Percentiles rank a stretch among this genome's conserved stretches.
Evolutionary conservation across 2,888 invertebrate genomes (phyloP).

Genomic region (Drosophila peninsularis): DNA sequence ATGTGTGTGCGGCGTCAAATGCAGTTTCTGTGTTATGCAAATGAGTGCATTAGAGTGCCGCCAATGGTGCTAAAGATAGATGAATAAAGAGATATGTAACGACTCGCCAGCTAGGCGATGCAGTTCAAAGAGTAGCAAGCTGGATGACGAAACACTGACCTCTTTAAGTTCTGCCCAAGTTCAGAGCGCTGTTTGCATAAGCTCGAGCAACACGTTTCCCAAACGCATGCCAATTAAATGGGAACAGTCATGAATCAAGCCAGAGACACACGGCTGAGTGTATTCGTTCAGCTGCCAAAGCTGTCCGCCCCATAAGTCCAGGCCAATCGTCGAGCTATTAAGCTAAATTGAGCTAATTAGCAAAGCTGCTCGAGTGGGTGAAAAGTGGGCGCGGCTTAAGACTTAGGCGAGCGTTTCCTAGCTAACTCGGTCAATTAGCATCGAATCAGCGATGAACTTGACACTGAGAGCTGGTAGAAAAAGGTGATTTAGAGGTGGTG

Average conservation of each 20-base stretch:
- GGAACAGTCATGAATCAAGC: background rate
- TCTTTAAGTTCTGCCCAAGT: conserved; percentile 42
- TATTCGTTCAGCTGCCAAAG: conserved; percentile 23
- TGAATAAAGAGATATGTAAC: conserved; percentile 4
- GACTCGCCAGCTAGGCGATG: background rate
- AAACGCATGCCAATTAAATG: conserved; percentile 30
- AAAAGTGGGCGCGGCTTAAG: conserved; percentile 19
- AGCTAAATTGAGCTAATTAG: conserved; percentile 46
- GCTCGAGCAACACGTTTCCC: conserved; percentile 24
- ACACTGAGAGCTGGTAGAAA: conserved; percentile 6
- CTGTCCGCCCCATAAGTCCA: conserved; percentile 40
- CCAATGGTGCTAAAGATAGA: conserved; percentile 44
- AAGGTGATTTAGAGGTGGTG: too few relatives aligned
- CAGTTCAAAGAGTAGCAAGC: background rate
- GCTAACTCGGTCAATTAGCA: conserved; percentile 38
- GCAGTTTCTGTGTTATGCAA: conserved; percentile 72
- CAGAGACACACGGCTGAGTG: background rate
- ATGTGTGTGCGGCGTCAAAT: conserved; percentile 53
- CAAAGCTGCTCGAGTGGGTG: conserved; percentile 18
- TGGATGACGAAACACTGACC: conserved; percentile 22
- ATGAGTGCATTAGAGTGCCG: conserved; percentile 58
- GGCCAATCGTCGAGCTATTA: conserved; percentile 33
- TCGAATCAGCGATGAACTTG: conserved; percentile 27
- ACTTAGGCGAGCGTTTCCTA: conserved; percentile 13
- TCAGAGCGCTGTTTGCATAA: conserved; percentile 64